Evolutionary conservation across 2,797 vertebrate genomes (phyloP).

Genomic region (Micrastur ruficollis): DNA sequence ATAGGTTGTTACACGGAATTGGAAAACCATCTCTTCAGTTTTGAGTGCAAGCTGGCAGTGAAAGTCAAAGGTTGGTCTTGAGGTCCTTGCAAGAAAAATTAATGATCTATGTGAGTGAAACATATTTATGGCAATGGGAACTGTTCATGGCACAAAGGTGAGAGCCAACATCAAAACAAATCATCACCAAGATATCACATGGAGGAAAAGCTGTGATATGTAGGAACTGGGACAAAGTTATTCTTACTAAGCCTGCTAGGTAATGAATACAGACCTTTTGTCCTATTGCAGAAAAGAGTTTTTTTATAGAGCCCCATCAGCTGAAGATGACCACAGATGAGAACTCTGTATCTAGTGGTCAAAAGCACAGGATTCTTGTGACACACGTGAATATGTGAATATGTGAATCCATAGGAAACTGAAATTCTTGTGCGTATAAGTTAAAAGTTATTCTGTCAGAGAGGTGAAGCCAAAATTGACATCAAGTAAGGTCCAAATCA

Average conservation of each 20-base stretch:
- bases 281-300: not conserved
- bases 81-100: not conserved
- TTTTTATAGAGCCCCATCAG: not conserved
- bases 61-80: not conserved
- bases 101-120: not conserved
- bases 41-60: not conserved
- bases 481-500: not conserved
- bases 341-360: not conserved
- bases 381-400: not conserved
- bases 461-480: not conserved
- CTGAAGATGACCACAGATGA: not conserved
- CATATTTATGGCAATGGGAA: not conserved
- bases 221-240: not conserved
- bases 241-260: not conserved
- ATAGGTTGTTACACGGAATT: not conserved
- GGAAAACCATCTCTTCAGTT: not conserved
- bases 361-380: not conserved
- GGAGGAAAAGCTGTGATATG: not conserved
- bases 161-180: not conserved
- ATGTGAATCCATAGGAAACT: not conserved
- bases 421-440: not conserved
- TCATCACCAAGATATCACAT: not conserved
- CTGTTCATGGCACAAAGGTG: not conserved
- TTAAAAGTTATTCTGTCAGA: not conserved
- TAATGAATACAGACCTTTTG: not conserved